Evolutionary conservation across 2,888 invertebrate species (phyloP), one percentile per base, ranked within the genome.

Genomic region (Pteria penguin): DNA sequence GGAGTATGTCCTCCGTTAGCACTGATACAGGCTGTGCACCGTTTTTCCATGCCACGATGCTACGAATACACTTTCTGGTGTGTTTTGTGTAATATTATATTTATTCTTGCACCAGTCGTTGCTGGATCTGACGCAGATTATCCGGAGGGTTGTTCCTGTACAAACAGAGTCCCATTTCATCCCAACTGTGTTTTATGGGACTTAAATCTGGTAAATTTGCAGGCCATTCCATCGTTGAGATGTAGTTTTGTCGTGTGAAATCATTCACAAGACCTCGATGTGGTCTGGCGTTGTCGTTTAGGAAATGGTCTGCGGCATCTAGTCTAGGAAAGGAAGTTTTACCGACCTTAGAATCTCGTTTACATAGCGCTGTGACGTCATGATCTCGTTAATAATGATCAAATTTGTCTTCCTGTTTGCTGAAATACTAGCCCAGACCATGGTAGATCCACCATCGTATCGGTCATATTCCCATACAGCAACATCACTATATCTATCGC

Each of bases 231-330:
- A 63, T 36, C 36, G 1, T 36, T 5, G 14, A 33, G 3, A 63
- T 63, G 24, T 1, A 36, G 63, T 63, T 63, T 33, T 26, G 11
- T 31, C 63, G 32, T 22, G 36, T 31, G 36, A 63, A 71, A 60
- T 71, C 55, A 31, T 71, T 71, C 24, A 63, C 62, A 24, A 27
- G 45, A 22, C 55, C 55, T 29, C 55, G 55, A 33, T 71, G 33
- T 22, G 71, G 63, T 55, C 71, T 33, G 29, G 71, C 32, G 26
- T 63, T 71, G 24, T 55, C 62, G n/a, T 71, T 31, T 31, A 61
- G 70, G 54, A 70, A 52, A 24, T 36, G 22, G 27, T 45, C n/a
- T 18, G 29, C 52, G 18, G 26, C 45, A 2, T 52, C 32, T 22
- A 71, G 58, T n/a, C 32, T 36, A 54, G 58, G 54, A 62, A 62